A percentile compares a stretch with the other conserved stretches of the same genome.
Evolutionary conservation across 1,140 invertebrate species (phyloP).

Genomic region (Asbolus verrucosus): DNA sequence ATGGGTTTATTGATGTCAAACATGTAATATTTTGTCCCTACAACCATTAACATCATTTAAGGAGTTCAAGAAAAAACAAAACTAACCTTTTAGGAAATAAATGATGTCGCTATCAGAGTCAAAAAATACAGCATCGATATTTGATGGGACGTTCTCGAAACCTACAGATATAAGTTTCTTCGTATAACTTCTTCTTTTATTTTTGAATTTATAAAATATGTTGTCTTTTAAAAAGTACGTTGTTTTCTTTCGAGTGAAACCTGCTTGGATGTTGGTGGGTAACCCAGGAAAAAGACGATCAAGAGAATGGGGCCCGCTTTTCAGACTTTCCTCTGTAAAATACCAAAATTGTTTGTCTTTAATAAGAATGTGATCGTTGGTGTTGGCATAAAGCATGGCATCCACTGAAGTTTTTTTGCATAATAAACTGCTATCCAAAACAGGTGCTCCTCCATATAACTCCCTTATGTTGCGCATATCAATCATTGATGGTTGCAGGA

Average conservation of each 20-base stretch:
- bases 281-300: neutral
- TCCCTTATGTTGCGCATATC: neutral
- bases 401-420: slow-evolving; percentile 1
- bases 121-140: slow-evolving; percentile 14
- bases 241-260: neutral
- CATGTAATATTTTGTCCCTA: slow-evolving; percentile 29
- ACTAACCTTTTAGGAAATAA: slow-evolving; percentile 18
- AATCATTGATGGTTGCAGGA: neutral
- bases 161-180: neutral
- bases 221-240: slow-evolving; percentile 2
- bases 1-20: neutral
- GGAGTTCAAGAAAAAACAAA: neutral
- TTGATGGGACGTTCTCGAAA: neutral
- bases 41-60: neutral
- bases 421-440: neutral
- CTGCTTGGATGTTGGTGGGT: slow-evolving; percentile 3
- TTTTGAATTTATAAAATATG: neutral
- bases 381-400: neutral
- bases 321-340: neutral
- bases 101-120: neutral
- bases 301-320: neutral
- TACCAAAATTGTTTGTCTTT: slow-evolving; percentile 62
- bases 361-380: slow-evolving; percentile 72
- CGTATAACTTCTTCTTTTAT: neutral
- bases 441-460: slow-evolving; percentile 11